These are phyloP conservation scores for Liparis tanakae DNA, from an alignment of 2,797 vertebrate species.

Conservation along the genomic window DNA sequence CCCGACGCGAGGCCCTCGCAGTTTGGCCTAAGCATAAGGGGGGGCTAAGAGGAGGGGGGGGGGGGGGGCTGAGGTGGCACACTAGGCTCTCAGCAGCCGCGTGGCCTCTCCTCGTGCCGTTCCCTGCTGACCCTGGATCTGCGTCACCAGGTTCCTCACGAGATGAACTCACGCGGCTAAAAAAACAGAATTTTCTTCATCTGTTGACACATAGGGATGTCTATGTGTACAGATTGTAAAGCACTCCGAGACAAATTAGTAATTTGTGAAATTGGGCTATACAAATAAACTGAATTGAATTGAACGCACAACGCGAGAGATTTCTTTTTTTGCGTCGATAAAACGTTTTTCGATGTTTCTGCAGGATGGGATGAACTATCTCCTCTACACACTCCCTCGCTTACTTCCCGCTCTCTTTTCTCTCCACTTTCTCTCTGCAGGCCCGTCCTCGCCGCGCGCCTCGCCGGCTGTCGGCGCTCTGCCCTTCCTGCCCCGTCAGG, in stretches of 20 bases:
- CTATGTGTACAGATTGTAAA: no score
- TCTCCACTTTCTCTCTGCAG: constrained; percentile 15
- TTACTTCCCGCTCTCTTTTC: not conserved
- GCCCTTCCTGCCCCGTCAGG: constrained; percentile 42
- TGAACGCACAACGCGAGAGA: not conserved
- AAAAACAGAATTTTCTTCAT: no score
- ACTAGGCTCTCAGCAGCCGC: constrained; percentile 27
- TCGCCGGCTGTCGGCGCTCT: constrained; percentile 31
- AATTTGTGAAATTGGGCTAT: no score
- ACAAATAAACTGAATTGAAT: no score
- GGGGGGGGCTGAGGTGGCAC: constrained; percentile 33
- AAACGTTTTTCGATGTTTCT: constrained; percentile 20
- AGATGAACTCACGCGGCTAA: not conserved
- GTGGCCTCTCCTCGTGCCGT: constrained; percentile 23
- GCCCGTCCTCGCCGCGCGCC: constrained; percentile 51
- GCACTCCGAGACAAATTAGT: no score
- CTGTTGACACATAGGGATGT: no score
- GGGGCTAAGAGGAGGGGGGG: not conserved
- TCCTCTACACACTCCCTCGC: constrained; percentile 7
- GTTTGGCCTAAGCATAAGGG: constrained; percentile 36
- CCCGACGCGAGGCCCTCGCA: constrained; percentile 57
- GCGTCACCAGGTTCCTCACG: constrained; percentile 65
- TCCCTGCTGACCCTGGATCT: constrained; percentile 46
- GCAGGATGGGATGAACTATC: constrained; percentile 36
- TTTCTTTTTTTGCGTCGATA: constrained; percentile 8